Conservation (phyloP, 2,888 invertebrate genomes). For the Amiota minor region DNA sequence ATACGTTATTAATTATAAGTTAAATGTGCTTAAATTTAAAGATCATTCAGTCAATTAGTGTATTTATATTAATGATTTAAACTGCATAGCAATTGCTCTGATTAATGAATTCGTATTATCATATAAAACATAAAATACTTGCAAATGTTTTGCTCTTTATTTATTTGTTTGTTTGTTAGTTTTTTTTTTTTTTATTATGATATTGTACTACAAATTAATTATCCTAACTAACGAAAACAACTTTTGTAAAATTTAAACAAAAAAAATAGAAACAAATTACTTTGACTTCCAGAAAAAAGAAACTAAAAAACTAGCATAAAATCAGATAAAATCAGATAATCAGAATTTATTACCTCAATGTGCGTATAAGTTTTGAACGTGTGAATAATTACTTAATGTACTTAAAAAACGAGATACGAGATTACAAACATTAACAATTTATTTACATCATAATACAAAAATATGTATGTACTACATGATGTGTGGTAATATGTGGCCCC, state of each 20-base stretch:
- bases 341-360: slow-evolving; percentile 22
- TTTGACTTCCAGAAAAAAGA: slow-evolving; percentile 2
- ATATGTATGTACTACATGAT: too few species aligned
- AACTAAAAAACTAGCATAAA: slow-evolving; percentile 2
- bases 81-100: background rate
- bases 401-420: slow-evolving; percentile 15
- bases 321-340: slow-evolving; percentile 19
- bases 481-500: background rate
- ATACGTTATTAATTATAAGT: slow-evolving; percentile 16
- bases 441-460: too few species aligned
- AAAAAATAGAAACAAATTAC: slow-evolving; percentile 1
- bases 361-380: background rate
- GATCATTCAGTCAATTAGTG: slow-evolving; percentile 7
- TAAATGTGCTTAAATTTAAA: slow-evolving; percentile 25
- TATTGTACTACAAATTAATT: background rate
- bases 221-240: background rate
- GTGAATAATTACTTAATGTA: slow-evolving; percentile 15
- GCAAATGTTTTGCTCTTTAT: background rate
- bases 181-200: too few species aligned
- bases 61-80: slow-evolving; percentile 1
- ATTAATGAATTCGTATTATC: too few species aligned
- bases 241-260: background rate
- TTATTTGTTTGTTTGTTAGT: background rate
- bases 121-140: background rate
- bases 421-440: background rate